Evolutionary conservation across 2,888 invertebrate genomes (phyloP).

Genomic region (Aspidiotus rigidus): DNA sequence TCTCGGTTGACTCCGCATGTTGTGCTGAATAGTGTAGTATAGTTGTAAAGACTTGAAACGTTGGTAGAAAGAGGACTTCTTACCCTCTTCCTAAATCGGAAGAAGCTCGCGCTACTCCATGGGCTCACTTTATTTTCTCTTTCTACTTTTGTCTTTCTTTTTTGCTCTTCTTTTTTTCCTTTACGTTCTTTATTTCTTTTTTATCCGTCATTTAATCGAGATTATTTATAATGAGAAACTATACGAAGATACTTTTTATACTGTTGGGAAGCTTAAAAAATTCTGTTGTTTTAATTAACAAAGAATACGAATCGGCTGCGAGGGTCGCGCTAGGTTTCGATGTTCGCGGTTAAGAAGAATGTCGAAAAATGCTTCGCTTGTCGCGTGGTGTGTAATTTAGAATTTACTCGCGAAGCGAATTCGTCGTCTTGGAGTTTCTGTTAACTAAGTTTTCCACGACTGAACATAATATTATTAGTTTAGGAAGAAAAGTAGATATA

Average conservation of each 20-base stretch:
- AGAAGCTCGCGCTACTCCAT: too few species aligned
- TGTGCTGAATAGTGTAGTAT: not conserved
- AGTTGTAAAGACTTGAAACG: too few species aligned
- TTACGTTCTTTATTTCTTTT: slow-evolving; percentile 9
- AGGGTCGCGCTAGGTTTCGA: not conserved
- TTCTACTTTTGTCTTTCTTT: not conserved
- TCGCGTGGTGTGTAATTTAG: too few species aligned
- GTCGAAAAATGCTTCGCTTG: too few species aligned
- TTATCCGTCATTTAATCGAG: slow-evolving; percentile 30
- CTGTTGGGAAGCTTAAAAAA: not conserved
- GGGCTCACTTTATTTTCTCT: not conserved
- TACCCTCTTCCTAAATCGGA: too few species aligned
- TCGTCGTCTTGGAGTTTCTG: too few species aligned
- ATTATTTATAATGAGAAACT: slow-evolving; percentile 16
- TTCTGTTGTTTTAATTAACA: slow-evolving; percentile 2
- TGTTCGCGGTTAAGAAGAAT: too few species aligned
- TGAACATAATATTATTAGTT: too few species aligned
- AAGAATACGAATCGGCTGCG: not conserved
- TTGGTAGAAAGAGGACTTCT: too few species aligned
- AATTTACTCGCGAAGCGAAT: too few species aligned
- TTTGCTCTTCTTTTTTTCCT: slow-evolving; percentile 11
- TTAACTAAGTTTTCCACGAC: too few species aligned
- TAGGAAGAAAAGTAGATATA: too few species aligned
- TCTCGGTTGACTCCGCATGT: slow-evolving; percentile 27
- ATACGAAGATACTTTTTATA: not conserved